phyloP scores from a whole-genome alignment of 2,797 vertebrate genomes.

The Loriculus beryllinus region DNA sequence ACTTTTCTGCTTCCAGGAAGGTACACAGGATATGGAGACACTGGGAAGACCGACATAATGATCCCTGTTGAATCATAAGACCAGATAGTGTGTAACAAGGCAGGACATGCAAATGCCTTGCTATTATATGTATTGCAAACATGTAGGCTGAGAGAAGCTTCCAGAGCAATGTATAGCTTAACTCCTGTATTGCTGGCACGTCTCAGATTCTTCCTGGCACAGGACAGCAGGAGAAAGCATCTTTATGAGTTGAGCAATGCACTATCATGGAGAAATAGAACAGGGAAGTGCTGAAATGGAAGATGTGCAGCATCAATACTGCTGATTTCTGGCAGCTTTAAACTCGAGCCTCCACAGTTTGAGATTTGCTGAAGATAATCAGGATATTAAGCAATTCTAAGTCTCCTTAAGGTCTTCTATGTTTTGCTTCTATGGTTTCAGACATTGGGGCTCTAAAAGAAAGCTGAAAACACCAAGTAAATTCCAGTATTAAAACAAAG shows the following conservation, averaged over 20 bases:
- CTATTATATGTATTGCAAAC: accelerated
- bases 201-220: background rate
- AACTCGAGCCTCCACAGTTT: background rate
- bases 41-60: background rate
- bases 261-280: background rate
- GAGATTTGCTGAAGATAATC: background rate
- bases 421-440: background rate
- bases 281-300: background rate
- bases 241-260: background rate
- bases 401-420: background rate
- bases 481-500: background rate
- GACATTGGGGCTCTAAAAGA: background rate
- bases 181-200: background rate
- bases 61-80: background rate
- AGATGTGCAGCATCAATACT: background rate
- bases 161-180: background rate
- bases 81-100: background rate
- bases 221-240: background rate
- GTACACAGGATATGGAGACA: background rate
- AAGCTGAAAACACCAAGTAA: background rate
- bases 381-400: background rate
- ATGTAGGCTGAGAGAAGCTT: background rate
- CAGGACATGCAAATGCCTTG: accelerated
- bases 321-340: background rate
- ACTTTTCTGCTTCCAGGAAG: background rate